phyloP scores from a whole-genome alignment of 2,888 invertebrate species.

The Magallana nippona region DNA sequence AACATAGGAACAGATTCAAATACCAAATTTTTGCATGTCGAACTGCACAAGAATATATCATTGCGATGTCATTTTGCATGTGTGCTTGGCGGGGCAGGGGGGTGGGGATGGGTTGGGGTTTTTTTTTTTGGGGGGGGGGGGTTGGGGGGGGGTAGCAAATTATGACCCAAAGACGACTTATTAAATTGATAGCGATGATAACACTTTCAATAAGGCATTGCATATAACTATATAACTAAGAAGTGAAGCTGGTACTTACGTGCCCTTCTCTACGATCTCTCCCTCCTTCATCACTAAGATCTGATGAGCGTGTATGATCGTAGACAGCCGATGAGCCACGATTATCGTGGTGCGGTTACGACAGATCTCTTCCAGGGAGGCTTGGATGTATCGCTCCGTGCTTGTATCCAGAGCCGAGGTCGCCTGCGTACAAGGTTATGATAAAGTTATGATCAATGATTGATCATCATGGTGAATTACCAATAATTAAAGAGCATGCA shows the following conservation, averaged over 20 bases:
- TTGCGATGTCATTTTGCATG: too few species aligned
- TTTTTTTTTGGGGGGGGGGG: too few species aligned
- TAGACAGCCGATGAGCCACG: conserved; percentile 94
- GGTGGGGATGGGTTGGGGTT: too few species aligned
- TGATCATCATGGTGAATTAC: not conserved
- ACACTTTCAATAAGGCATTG: too few species aligned
- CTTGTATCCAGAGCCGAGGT: conserved; percentile 94
- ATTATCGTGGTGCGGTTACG: conserved; percentile 94
- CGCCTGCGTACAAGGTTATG: conserved; percentile 71
- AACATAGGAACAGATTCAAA: too few species aligned
- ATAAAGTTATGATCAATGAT: not conserved
- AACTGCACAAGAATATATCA: too few species aligned
- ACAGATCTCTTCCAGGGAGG: conserved; percentile 89
- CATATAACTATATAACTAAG: not conserved
- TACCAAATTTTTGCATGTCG: too few species aligned
- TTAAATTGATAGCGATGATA: too few species aligned
- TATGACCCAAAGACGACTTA: too few species aligned
- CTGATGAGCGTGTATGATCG: conserved; percentile 95
- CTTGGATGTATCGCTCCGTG: conserved; percentile 94
- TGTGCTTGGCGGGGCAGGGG: too few species aligned
- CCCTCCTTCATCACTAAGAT: conserved; percentile 96
- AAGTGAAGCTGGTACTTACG: conserved; percentile 81
- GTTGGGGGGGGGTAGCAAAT: too few species aligned
- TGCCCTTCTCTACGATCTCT: conserved; percentile 93
- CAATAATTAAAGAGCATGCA: not conserved